Percentiles rank a stretch among this genome's conserved stretches.
These are phyloP conservation scores for Saturnia pavonia DNA, from an alignment of 2,888 invertebrate genomes.

Conservation along the genomic window DNA sequence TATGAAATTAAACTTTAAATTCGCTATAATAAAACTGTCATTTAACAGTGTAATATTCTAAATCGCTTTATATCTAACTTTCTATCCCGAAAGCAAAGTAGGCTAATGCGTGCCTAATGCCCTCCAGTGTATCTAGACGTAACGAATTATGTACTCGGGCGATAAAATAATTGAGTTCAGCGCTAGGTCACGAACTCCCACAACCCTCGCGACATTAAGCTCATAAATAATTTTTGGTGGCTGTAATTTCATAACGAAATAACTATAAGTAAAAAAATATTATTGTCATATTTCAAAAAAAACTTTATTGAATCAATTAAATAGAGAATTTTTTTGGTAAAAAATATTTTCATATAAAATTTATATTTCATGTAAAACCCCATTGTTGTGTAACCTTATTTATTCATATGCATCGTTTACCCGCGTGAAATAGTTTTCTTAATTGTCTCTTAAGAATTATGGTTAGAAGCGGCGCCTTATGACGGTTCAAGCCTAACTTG, in stretches of 20 bases:
- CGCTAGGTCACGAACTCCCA: conserved; percentile 46
- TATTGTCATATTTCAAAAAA: neutral
- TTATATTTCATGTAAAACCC: too few species aligned
- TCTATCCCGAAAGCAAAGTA: conserved; percentile 28
- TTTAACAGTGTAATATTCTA: neutral
- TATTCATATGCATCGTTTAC: too few species aligned
- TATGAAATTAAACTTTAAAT: neutral
- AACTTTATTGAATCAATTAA: neutral
- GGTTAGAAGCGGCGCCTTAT: too few species aligned
- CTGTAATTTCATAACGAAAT: conserved; percentile 15
- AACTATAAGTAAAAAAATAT: neutral
- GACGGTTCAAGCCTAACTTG: too few species aligned
- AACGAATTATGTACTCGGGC: conserved; percentile 38
- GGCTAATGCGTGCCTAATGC: conserved; percentile 34
- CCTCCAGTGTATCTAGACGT: conserved; percentile 26
- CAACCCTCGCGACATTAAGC: conserved; percentile 14
- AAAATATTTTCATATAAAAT: too few species aligned
- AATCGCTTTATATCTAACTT: conserved; percentile 1
- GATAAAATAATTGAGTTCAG: conserved; percentile 42
- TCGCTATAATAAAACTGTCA: neutral
- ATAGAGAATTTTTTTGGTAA: too few species aligned
- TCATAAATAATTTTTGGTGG: conserved; percentile 16
- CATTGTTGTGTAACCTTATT: too few species aligned
- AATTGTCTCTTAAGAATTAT: too few species aligned
- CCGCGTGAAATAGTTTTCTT: too few species aligned